Percentiles rank a stretch among this genome's conserved stretches.
These are phyloP conservation scores for Balanococcus diminutus DNA, from an alignment of 2,888 invertebrate species.

Conservation along the genomic window DNA sequence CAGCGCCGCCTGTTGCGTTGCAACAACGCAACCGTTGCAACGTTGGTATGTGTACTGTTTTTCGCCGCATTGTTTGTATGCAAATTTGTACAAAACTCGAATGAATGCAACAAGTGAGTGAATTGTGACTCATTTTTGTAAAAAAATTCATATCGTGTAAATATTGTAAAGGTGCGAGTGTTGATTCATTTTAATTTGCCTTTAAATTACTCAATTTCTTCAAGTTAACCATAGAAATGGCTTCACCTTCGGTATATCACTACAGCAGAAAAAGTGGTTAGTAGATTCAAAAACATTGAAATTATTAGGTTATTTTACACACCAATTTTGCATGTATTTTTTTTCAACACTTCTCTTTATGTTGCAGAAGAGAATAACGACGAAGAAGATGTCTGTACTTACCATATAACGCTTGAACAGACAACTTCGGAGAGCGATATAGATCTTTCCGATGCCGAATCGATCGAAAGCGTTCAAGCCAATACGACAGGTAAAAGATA, in stretches of 20 bases:
- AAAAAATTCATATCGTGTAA: no score
- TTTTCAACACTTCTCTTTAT: not conserved
- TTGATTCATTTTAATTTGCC: not conserved
- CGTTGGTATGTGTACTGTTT: not conserved
- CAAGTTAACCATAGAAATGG: not conserved
- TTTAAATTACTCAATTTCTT: not conserved
- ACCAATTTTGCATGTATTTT: no score
- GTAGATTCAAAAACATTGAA: not conserved
- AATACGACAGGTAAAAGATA: constrained; percentile 9
- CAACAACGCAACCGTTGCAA: not conserved
- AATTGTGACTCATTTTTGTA: no score
- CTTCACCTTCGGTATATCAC: not conserved
- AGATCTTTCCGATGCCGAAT: not conserved
- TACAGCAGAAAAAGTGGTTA: not conserved
- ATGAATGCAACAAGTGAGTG: not conserved
- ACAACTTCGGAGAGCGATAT: not conserved
- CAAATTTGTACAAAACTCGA: not conserved
- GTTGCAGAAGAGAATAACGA: not conserved
- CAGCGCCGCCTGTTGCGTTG: not conserved
- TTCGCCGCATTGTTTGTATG: not conserved
- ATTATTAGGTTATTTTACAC: not conserved
- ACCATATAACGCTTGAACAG: not conserved
- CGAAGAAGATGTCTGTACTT: not conserved
- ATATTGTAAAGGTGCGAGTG: not conserved
- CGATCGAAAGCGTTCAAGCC: constrained; percentile 14